Conservation (phyloP, 2,797 vertebrate species). For the Xerus rutilus region DNA sequence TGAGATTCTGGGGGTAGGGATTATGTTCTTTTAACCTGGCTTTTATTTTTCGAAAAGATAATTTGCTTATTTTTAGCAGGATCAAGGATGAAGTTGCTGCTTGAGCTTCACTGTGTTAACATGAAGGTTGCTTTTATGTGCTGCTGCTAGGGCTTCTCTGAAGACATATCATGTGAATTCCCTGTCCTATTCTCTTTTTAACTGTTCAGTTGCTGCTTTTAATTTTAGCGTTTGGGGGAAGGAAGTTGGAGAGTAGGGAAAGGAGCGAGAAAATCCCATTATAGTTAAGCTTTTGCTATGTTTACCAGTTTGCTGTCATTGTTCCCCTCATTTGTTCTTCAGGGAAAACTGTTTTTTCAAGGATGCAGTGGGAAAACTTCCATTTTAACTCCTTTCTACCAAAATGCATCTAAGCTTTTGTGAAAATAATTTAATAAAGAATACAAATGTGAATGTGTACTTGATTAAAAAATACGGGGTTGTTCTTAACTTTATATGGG, state of each 20-base stretch:
- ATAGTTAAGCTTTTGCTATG: not conserved
- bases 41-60: conserved; percentile 64
- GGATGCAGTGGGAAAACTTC: not conserved
- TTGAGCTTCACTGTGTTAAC: conserved; percentile 72
- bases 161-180: conserved; percentile 58
- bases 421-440: not conserved
- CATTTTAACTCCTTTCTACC: conserved; percentile 14
- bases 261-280: not conserved
- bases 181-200: not conserved
- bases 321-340: conserved; percentile 16
- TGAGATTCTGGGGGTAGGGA: not conserved
- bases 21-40: not conserved
- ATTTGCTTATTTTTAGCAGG: conserved; percentile 73
- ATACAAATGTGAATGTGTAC: not conserved
- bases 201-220: conserved; percentile 40
- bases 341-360: conserved; percentile 51
- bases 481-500: not conserved
- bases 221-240: conserved; percentile 15
- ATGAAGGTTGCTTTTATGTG: conserved; percentile 67
- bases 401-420: conserved; percentile 35
- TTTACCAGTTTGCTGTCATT: not conserved
- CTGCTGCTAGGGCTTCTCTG: conserved; percentile 73
- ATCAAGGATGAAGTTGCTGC: conserved; percentile 67
- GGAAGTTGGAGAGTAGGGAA: not conserved
- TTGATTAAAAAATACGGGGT: not conserved